Conservation (phyloP, 2,113 vertebrate species). For the Hemiprocne comata region DNA sequence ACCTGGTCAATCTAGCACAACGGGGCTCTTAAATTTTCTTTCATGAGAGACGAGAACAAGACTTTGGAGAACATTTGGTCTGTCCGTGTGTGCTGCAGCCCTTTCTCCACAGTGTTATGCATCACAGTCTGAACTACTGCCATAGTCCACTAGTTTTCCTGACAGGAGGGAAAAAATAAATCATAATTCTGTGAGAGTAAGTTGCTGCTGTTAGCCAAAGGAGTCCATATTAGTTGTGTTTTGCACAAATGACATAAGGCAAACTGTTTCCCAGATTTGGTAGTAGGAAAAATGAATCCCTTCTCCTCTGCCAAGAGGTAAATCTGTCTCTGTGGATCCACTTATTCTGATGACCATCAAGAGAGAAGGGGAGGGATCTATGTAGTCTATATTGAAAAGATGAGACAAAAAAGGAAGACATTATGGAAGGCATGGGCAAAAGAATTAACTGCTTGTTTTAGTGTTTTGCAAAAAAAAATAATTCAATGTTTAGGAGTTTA, state of each 20-base stretch:
- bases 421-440: background rate
- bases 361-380: background rate
- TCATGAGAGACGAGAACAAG: background rate
- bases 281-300: background rate
- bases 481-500: background rate
- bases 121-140: background rate
- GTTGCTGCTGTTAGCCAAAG: background rate
- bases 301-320: background rate
- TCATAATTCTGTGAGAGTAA: background rate
- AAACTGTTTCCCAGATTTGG: background rate
- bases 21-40: background rate
- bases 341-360: background rate
- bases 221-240: background rate
- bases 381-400: background rate
- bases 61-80: background rate
- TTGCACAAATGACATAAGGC: background rate
- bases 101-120: background rate
- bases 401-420: background rate
- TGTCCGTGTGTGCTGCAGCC: background rate
- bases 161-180: background rate
- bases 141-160: background rate
- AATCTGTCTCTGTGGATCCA: background rate
- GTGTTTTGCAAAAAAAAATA: background rate
- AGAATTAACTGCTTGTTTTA: background rate
- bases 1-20: background rate